These are phyloP conservation scores for Alectura lathami DNA, from an alignment of 2,113 vertebrate species.

Conservation along the genomic window DNA sequence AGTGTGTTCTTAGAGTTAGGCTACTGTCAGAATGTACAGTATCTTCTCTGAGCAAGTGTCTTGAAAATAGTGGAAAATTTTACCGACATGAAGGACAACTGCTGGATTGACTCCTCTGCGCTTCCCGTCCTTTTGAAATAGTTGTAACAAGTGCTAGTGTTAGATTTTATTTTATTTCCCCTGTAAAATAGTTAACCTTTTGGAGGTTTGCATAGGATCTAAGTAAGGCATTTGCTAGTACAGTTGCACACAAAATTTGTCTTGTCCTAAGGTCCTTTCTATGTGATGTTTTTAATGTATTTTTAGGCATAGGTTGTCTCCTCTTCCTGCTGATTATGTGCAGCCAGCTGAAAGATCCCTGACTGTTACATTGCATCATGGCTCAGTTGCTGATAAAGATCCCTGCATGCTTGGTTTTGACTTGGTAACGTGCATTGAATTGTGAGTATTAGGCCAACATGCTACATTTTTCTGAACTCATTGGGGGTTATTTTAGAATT, in stretches of 20 bases:
- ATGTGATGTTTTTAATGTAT: neutral
- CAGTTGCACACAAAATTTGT: neutral
- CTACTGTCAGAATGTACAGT: neutral
- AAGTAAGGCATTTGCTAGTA: neutral
- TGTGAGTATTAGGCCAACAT: conserved; percentile 80
- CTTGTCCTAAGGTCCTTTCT: neutral
- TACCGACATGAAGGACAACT: neutral
- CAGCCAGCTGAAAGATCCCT: conserved; percentile 81
- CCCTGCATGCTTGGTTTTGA: conserved; percentile 89
- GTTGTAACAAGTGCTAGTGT: neutral
- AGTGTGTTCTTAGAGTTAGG: neutral
- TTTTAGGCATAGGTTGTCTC: conserved; percentile 81
- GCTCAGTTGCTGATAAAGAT: conserved; percentile 89
- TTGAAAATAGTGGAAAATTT: neutral
- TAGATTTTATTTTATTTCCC: neutral
- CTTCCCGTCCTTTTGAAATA: neutral
- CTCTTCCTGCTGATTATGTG: conserved; percentile 84
- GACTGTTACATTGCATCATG: conserved; percentile 85
- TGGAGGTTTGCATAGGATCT: neutral
- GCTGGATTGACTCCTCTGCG: neutral
- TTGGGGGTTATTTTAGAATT: neutral
- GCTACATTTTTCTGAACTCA: neutral
- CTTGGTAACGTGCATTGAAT: conserved; percentile 88
- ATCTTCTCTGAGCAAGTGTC: neutral
- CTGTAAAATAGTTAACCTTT: neutral